Evolutionary conservation across 2,888 invertebrate genomes (phyloP), one percentile per base, ranked within the genome.

Genomic region (Trachelus tabidus): DNA sequence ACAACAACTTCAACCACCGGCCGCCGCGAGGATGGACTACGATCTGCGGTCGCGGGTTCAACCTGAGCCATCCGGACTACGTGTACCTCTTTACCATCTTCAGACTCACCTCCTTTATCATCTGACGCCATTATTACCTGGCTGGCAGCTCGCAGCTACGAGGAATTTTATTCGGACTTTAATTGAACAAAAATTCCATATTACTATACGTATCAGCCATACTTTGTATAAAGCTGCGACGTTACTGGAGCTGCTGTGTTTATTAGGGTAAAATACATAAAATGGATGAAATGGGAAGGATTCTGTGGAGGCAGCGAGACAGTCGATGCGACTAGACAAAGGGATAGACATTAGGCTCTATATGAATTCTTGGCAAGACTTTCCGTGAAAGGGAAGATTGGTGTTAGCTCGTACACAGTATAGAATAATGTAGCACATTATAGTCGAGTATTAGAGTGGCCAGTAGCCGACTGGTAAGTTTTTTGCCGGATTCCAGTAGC

Each of bases 401-500:
- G 76, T 77, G 79, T 83, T 83, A 81, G 83, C 82, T 83, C 82
- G 83, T 81, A 83, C 81, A 83, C 83, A 79, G 87, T 85, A 85
- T 86, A 79, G 81, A 87, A 87, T 88, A 88, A 87, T 88, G 88
- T 87, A 87, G 88, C 88, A 83, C 86, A 85, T 88, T 88, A 87
- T 87, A 87, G 85, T 82, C 84, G 83, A 85, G 89, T 86, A 87
- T 89, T 88, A 89, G 89, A 87, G 87, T 86, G 88, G 87, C 87
- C 89, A 85, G 89, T 89, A 89, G 90, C 88, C 88, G 85, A 87
- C 87, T 84, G 87, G 88, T 84, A 82, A 87, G 89, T 90, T 90
- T 90, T 90, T 90, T 87, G 87, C 86, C 85, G 89, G 87, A 90
- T 90, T 90, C 90, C 90, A 89, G 90, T 89, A 90, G 90, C 90